phyloP scores from a whole-genome alignment of 1,140 invertebrate species.

The Augochlora pura region DNA sequence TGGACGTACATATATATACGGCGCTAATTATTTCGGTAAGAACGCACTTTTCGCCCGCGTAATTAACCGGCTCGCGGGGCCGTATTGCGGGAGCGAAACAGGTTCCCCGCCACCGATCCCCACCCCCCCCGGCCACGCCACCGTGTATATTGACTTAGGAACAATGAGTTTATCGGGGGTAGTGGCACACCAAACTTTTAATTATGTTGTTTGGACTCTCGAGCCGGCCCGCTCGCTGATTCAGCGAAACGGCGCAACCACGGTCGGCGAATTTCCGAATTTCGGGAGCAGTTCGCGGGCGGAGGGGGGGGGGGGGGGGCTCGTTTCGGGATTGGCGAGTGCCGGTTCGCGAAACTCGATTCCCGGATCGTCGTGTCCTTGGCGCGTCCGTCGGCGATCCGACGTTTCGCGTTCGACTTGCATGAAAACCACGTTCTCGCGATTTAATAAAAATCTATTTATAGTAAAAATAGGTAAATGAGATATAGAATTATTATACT shows the following conservation, averaged over 20 bases:
- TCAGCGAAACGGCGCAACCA: background rate
- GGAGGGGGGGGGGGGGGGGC: no score
- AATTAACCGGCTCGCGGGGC: conserved; percentile 18
- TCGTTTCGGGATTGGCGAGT: background rate
- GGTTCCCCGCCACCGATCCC: background rate
- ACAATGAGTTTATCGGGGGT: conserved; percentile 21
- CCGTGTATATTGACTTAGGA: conserved; percentile 9
- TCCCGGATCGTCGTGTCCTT: no score
- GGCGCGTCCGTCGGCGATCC: no score
- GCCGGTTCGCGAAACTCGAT: no score
- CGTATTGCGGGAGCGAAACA: background rate
- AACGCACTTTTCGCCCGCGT: conserved; percentile 21
- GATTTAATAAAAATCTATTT: no score
- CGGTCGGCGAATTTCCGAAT: conserved; percentile 2
- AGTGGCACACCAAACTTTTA: conserved; percentile 23
- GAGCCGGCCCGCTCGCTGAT: background rate
- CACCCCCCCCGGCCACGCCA: background rate
- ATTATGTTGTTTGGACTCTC: conserved; percentile 9
- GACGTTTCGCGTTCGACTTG: no score
- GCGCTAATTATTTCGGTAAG: conserved; percentile 13
- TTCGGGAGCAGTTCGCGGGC: background rate
- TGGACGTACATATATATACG: background rate
- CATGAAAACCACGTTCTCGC: no score
- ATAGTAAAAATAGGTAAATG: no score
- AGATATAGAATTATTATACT: no score